Evolutionary conservation across 2,797 vertebrate species (phyloP), one percentile per base, ranked within the genome.

Genomic region (Salarias fasciatus): DNA sequence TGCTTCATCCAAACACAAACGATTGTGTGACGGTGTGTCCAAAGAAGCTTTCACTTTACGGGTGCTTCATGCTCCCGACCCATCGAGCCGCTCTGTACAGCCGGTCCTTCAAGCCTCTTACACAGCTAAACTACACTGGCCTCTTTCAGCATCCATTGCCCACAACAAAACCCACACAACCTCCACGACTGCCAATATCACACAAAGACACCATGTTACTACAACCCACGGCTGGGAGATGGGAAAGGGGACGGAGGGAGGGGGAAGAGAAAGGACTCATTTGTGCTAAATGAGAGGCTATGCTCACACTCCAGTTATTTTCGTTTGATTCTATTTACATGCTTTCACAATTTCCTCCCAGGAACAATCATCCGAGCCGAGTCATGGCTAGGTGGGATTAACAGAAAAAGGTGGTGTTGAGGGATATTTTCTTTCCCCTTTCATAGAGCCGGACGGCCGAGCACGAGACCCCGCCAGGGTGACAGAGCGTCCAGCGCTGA

Each of bases 171-270:
- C 89, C 88, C 87, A 88, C 89, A 88, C 83, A 88, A 82, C 54
- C 74, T 63, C 73, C 65, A 53, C 15, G 37, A 53, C 78, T 84
- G 84, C 85, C 85, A 88, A 18, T 36, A 69, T 63, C 68, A 41
- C 76, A 91, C 90, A 91, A 91, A 89, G 89, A 80, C 83, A 69
- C 77, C 70, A 63, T 89, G 88, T 88, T 88, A 88, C 85, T 78
- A 82, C 86, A 79, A 73, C 84, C 88, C 84, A 90, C 89, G 48
- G 62, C 3, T 0, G 74, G 61, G 81, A 72, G 74, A 70, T 52
- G 57, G 46, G 35, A 35, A 35, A 35, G 33, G 33, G 33, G 33
- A 35, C 33, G 33, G 33, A 35, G 47, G 63, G 51, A 47, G 54
- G 55, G 53, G 56, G 44, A 40, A 66, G 7, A 62, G 62, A 58